Evolutionary conservation across 2,888 invertebrate genomes (phyloP).

Genomic region (Caenorhabditis virilis): DNA sequence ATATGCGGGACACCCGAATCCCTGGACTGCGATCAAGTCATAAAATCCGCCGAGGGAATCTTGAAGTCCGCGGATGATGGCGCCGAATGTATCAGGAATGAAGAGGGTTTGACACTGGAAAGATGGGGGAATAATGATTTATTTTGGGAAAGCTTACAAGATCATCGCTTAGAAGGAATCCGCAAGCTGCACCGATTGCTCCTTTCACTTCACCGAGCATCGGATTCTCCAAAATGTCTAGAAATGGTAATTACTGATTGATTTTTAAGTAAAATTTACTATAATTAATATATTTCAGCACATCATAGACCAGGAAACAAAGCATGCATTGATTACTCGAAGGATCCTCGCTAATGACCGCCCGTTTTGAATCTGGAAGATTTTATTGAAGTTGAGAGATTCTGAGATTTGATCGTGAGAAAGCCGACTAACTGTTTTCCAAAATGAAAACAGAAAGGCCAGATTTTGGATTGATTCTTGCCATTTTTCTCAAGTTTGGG

Average conservation of each 20-base stretch:
- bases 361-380: too few relatives aligned
- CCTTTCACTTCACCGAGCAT: conserved; percentile 10
- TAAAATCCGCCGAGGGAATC: conserved; percentile 42
- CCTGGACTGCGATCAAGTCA: conserved; percentile 30
- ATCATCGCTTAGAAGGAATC: conserved; percentile 5
- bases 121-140: not conserved
- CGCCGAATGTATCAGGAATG: conserved; percentile 10
- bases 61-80: conserved; percentile 31
- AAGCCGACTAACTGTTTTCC: too few relatives aligned
- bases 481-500: too few relatives aligned
- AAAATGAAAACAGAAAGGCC: too few relatives aligned
- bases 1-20: conserved; percentile 20
- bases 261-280: conserved; percentile 7
- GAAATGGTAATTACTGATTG: not conserved
- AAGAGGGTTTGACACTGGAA: conserved; percentile 26
- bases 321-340: conserved; percentile 28
- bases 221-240: conserved; percentile 31
- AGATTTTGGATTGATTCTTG: too few relatives aligned
- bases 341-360: too few relatives aligned
- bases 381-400: too few relatives aligned
- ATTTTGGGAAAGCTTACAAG: not conserved
- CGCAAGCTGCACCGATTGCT: conserved; percentile 16
- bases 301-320: conserved; percentile 35
- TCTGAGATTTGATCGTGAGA: too few relatives aligned
- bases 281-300: conserved; percentile 34